Base-by-base conservation (phyloP, 2,797 vertebrate genomes). In the Danio choprae region DNA sequence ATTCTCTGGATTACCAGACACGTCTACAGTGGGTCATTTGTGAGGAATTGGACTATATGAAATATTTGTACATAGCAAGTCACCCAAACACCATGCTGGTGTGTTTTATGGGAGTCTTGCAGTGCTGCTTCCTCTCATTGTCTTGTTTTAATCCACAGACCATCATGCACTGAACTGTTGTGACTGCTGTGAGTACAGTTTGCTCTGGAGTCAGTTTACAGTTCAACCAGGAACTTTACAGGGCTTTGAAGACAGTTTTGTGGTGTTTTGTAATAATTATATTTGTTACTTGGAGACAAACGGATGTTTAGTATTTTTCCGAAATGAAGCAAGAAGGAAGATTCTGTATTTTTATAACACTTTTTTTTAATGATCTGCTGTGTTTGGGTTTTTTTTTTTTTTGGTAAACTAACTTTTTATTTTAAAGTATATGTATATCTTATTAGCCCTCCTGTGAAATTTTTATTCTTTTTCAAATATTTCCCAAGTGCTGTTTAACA, bases 171-270 rank as follows among this genome's bases (percentile, higher is more conserved):
- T 36, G 20, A 64, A 43, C n/a, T 74, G 58, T 73, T 81, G 29
- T 80, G 13, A 44, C 74, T 67, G 63, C 48, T 38, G 65, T 80
- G 58, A 43, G 63, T 62, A 64, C 68, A 69, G 65, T 68, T 40
- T 81, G 75, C 59, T 53, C 59, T 74, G 44, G 74, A 43, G 56
- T 81, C 72, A 83, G 29, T n/a, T 81, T 79, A 73, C 71, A 85
- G 51, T 60, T 64, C 20, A 2, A 55, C 18, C 10, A 51, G 46
- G 53, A 60, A 15, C 22, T 43, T 22, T 40, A 76, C 7, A 67
- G 29, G 15, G 59, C 4, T 50, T 40, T 59, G 15, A 55, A 73
- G 41, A 73, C 20, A 58, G 41, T 59, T 59, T 74, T 11, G 38
- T 4, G 12, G 43, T 7, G 1, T 36, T n/a, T 50, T 71, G 48